Base-by-base conservation (phyloP, 2,113 vertebrate genomes). In the Brienomyrus brachyistius region DNA sequence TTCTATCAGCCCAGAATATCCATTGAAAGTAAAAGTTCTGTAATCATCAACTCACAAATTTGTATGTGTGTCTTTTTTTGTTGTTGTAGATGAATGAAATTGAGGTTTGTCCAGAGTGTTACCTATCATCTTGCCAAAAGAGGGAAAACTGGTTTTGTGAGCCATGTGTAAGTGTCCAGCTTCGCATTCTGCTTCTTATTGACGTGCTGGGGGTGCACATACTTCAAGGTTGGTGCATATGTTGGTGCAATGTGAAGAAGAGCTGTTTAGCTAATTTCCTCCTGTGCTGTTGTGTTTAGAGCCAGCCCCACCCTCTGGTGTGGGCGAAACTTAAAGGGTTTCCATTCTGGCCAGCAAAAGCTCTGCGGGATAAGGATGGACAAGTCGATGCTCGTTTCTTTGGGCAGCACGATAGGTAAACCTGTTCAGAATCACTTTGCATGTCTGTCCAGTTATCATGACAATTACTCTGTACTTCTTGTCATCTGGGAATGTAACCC, bases 71-170 rank as follows among this genome's bases (percentile, higher is more conserved):
- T 89, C 5, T 5, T 83, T 17, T 3, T 40, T 92, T n/a, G 40
- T 40, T 88, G 56, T 92, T 96, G 43, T 94, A 99, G 98, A 99
- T 99, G 98, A 99, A 99, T 94, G 98, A 99, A 96, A 99, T 99
- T 47, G 98, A 99, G 96, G 98, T 99, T n/a, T 99, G 98, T 95
- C 98, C 98, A 90, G 98, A 99, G 96, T 99, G 98, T 94, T 99
- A 99, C 91, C 95, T 99, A 95, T 98, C 98, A 92, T 96, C 98
- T 94, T 99, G 98, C 97, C 98, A 99, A 96, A 99, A 99, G 97
- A 96, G 98, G 91, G 98, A 99, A 88, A 99, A 99, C 96, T 99
- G 98, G 98, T 99, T 99, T 95, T 99, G 98, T 95, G 98, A 99
- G 94, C 98, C 98, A 94, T 99, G 98, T 97, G 98, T 99, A 97